A percentile compares a stretch with the other conserved stretches of the same genome.
Evolutionary conservation across 2,113 vertebrate species (phyloP).

Genomic region (Sus scrofa): T2T-Sscrofa CM000812.6:247844001-247844500

Average conservation of each 20-base stretch:
- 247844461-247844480: neutral
- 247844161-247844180: neutral
- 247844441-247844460: conserved; percentile 2
- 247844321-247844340: neutral
- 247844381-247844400: neutral
- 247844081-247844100: conserved; percentile 33
- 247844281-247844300: neutral
- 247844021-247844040: neutral
- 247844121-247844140: neutral
- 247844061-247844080: neutral
- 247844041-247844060: conserved; percentile 23
- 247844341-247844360: conserved; percentile 23
- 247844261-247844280: neutral
- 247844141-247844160: neutral
- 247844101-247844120: conserved; percentile 29
- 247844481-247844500: neutral
- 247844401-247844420: neutral
- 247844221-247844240: neutral
- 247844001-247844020: neutral
- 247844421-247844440: conserved; percentile 21
- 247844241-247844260: neutral
- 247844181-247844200: neutral
- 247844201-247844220: neutral
- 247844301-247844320: neutral
- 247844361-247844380: neutral